phyloP scores from a whole-genome alignment of 2,797 vertebrate species.

The Craterocephalus amniculus region DNA sequence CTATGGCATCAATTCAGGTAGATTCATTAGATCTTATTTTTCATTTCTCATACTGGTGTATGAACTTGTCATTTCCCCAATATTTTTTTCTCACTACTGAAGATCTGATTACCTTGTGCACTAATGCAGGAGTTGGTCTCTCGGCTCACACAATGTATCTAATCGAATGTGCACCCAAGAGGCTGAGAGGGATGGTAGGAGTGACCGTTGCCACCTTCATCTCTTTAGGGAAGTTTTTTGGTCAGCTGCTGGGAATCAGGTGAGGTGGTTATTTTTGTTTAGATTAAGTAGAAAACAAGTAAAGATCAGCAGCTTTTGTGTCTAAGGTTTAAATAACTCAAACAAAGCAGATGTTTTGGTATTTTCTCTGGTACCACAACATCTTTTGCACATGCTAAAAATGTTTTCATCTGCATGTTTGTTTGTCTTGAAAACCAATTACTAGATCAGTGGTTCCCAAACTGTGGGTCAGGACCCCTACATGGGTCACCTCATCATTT shows the following conservation, averaged over 20 bases:
- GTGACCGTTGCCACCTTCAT: constrained; percentile 67
- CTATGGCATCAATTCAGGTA: constrained; percentile 77
- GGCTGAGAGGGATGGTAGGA: constrained; percentile 73
- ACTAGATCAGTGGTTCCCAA: not conserved
- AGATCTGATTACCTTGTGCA: constrained; percentile 24
- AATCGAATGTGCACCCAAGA: constrained; percentile 77
- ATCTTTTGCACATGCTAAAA: not conserved
- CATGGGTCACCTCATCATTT: no score
- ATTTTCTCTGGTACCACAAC: not conserved
- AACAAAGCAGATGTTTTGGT: not conserved
- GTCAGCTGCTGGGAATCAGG: constrained; percentile 84
- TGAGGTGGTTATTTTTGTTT: constrained; percentile 46
- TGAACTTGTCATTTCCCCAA: constrained; percentile 18
- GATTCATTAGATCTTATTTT: not conserved
- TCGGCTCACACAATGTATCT: constrained; percentile 73
- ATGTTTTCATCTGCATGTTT: not conserved
- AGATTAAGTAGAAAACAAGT: constrained; percentile 9
- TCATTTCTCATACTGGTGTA: constrained; percentile 1
- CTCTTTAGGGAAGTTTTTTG: constrained; percentile 78
- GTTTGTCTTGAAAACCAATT: not conserved
- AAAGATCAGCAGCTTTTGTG: constrained; percentile 19
- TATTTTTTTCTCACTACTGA: constrained; percentile 25
- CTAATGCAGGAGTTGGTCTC: constrained; percentile 68
- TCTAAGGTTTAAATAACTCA: constrained; percentile 33
- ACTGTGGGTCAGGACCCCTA: no score